Evolutionary conservation across 2,797 vertebrate genomes (phyloP).

Genomic region (Clarias pachynema): DNA sequence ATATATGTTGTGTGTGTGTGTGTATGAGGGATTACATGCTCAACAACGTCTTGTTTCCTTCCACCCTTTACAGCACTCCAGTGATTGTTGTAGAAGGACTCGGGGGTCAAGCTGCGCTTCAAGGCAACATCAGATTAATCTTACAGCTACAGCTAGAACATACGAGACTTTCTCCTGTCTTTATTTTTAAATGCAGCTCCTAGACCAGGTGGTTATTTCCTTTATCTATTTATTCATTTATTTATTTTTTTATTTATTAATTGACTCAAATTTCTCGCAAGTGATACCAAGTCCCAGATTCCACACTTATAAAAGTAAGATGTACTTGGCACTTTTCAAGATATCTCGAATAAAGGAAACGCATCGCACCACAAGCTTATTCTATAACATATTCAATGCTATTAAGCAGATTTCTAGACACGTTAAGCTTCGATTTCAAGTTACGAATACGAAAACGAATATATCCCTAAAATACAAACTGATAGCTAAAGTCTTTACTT

Average conservation of each 20-base stretch:
- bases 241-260: neutral
- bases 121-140: constrained; percentile 32
- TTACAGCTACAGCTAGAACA: constrained; percentile 44
- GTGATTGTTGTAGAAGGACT: constrained; percentile 38
- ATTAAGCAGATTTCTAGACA: no score
- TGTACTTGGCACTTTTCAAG: neutral
- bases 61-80: constrained; percentile 44
- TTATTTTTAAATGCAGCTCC: constrained; percentile 42
- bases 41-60: constrained; percentile 35
- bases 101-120: constrained; percentile 47
- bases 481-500: no score
- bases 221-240: neutral
- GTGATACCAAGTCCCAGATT: neutral
- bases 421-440: no score
- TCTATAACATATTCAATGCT: neutral
- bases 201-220: constrained; percentile 10
- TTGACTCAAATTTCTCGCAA: neutral
- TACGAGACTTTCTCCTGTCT: constrained; percentile 27
- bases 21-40: constrained; percentile 11
- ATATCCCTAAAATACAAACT: no score
- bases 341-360: neutral
- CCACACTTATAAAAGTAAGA: neutral
- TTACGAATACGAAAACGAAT: no score
- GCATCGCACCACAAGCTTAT: neutral
- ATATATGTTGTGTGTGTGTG: constrained; percentile 51